Conservation (phyloP, 1,140 invertebrate species). For the Pseudomyrmex gracilis region DNA sequence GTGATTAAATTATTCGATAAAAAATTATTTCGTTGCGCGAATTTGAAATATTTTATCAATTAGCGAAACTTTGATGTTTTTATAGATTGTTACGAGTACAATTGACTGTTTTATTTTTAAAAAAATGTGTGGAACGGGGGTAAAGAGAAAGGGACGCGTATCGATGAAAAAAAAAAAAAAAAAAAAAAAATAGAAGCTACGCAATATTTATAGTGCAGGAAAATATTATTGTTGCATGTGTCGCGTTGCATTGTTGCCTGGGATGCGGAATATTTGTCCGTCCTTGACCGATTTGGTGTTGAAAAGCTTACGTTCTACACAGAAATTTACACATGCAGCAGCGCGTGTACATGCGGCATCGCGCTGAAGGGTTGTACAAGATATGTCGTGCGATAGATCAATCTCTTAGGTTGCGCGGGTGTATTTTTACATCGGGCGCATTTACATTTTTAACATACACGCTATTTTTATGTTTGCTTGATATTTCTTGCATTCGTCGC, state of each 20-base stretch:
- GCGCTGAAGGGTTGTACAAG: slow-evolving; percentile 54
- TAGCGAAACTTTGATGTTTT: too few species aligned
- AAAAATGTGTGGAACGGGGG: neutral
- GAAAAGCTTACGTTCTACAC: slow-evolving; percentile 37
- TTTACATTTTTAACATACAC: slow-evolving; percentile 58
- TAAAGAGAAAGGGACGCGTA: too few species aligned
- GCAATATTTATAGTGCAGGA: too few species aligned
- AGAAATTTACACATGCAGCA: slow-evolving; percentile 44
- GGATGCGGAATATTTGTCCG: slow-evolving; percentile 22
- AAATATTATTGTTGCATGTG: neutral
- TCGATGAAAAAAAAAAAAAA: neutral
- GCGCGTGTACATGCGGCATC: slow-evolving; percentile 33
- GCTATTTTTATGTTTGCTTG: slow-evolving; percentile 61
- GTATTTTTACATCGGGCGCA: slow-evolving; percentile 50
- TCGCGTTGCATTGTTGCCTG: neutral
- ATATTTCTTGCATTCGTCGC: slow-evolving; percentile 45
- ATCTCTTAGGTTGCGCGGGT: slow-evolving; percentile 39
- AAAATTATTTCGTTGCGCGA: too few species aligned
- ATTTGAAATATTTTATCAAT: too few species aligned
- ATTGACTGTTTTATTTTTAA: neutral
- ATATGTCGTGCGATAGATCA: slow-evolving; percentile 47
- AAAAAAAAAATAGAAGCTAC: neutral
- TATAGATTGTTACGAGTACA: neutral
- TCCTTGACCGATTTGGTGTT: slow-evolving; percentile 53
- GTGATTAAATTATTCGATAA: too few species aligned